Base-by-base conservation (phyloP, 1,140 invertebrate species). In the Spodoptera frugiperda region DNA sequence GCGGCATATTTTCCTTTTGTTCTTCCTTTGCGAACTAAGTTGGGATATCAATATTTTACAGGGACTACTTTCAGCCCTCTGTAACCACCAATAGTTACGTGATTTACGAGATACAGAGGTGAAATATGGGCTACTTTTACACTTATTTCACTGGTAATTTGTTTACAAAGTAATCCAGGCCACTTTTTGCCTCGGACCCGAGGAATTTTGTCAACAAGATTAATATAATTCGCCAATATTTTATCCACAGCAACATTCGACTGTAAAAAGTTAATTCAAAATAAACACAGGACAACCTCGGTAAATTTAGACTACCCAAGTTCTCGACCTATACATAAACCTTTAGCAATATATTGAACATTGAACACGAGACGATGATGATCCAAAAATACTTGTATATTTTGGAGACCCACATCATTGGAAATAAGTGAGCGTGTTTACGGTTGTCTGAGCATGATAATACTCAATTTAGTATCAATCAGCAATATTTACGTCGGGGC, bases 381-480 rank as follows among this genome's bases (percentile, higher is more conserved):
- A 44, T 44, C 44, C 17, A 61, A 61, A 59, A 61, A 61, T 59
- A 61, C 30, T 61, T 17, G 11, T 61, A 39, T 44, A 61, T 39
- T 61, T 61, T 44, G 30, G 57, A 19, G 33, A 61, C 57, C 25
- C 25, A 39, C 25, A 59, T 57, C 55, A 30, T 57, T 57, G 14
- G 30, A 44, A 44, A 61, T 39, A 61, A 61, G 33, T 44, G 57
- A 61, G 15, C n/a, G 57, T 61, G n/a, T 61, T 39, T 44, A 44
- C 57, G 33, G 57, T 10, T 39, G 57, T 39, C 57, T 61, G 57
- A 17, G 8, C 57, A 61, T 61, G 57, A 39, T 61, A 44, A 61
- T 61, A 61, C 57, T 61, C 57, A 61, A 61, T 61, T 61, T 61
- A 44, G 57, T 61, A 15, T n/a, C 30, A 61, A 61, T 61, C 57